Base-by-base conservation (phyloP, 2,888 invertebrate species). In the Creontiades dilutus region DNA sequence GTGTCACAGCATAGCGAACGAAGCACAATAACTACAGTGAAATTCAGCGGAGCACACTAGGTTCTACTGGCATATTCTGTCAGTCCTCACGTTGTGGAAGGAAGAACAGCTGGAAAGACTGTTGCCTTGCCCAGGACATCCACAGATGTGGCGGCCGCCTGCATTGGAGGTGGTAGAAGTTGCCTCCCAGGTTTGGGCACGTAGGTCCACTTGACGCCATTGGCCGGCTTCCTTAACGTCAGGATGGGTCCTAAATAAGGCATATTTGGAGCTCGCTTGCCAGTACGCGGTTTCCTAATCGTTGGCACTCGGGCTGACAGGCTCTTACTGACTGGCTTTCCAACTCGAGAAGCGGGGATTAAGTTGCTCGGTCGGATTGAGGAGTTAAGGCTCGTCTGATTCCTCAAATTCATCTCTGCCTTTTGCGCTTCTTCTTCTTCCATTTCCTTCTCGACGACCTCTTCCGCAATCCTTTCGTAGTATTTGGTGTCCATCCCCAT, bases 381-480 rank as follows among this genome's bases (percentile, higher is more conserved):
- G 9, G 61, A 61, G 37, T 1, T 9, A 0, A 0, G 5, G 0
- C 46, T 47, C 46, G 28, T 55, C 16, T 2, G 0, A 0, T 14
- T 27, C 61, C 57, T 61, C 14, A 1, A 11, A 55, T 27, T 9
- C 57, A 16, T 27, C 16, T 61, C 28, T 13, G 12, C 57, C 28
- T 84, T 16, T 19, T 16, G 28, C 0, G 13, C 19, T 48, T 86
- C 68, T 37, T 86, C 86, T 68, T 86, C 86, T 46, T 37, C 86
- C 75, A 86, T 86, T 48, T 86, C 86, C 12, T 86, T 86, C 46
- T 91, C 91, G 14, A 90, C 90, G 68, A 90, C 76, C 19, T 55
- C 89, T 88, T 91, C 91, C 13, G 90, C 91, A 3, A 91, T 90
- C 81, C 89, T 91, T 82, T 91, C 91, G 85, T 89, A 91, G 28